Evolutionary conservation across 1,140 invertebrate genomes (phyloP).

Genomic region (Protaetia brevitarsis): DNA sequence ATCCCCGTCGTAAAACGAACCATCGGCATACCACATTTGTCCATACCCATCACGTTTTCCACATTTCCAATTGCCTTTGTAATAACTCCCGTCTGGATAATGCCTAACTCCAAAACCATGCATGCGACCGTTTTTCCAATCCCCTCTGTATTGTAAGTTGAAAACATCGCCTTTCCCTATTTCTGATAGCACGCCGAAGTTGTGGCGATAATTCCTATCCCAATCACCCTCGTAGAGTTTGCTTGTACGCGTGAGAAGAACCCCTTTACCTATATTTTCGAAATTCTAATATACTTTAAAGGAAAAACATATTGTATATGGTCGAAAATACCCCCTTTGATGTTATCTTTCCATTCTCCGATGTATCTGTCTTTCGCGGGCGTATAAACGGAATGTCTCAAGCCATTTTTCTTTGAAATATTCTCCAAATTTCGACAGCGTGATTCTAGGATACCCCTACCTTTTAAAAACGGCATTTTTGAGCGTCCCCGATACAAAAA

Average conservation of each 20-base stretch:
- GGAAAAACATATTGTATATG: not conserved
- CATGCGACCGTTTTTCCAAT: conserved; percentile 54
- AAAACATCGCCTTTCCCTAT: conserved; percentile 44
- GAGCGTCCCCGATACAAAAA: not conserved
- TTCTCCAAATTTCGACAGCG: conserved; percentile 33
- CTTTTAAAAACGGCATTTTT: conserved; percentile 40
- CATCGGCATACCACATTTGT: conserved; percentile 56
- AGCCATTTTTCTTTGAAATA: conserved; percentile 51
- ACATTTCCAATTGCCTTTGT: conserved; percentile 41
- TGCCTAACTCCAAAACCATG: conserved; percentile 56
- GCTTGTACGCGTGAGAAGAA: conserved; percentile 30
- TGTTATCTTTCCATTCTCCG: conserved; percentile 57
- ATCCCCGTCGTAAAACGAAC: conserved; percentile 57
- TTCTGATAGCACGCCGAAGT: conserved; percentile 51
- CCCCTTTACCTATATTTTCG: conserved; percentile 40
- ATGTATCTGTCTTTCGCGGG: conserved; percentile 51
- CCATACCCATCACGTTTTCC: conserved; percentile 63
- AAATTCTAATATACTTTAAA: conserved; percentile 7
- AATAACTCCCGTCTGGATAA: conserved; percentile 57
- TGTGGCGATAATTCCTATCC: conserved; percentile 44
- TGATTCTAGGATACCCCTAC: conserved; percentile 11
- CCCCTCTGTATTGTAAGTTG: conserved; percentile 50
- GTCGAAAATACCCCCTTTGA: conserved; percentile 50
- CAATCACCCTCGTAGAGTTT: conserved; percentile 48
- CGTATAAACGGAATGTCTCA: conserved; percentile 53